Percentiles rank a stretch among this genome's conserved stretches.
Conservation (phyloP, 2,797 vertebrate species). For the Morus bassanus region DNA sequence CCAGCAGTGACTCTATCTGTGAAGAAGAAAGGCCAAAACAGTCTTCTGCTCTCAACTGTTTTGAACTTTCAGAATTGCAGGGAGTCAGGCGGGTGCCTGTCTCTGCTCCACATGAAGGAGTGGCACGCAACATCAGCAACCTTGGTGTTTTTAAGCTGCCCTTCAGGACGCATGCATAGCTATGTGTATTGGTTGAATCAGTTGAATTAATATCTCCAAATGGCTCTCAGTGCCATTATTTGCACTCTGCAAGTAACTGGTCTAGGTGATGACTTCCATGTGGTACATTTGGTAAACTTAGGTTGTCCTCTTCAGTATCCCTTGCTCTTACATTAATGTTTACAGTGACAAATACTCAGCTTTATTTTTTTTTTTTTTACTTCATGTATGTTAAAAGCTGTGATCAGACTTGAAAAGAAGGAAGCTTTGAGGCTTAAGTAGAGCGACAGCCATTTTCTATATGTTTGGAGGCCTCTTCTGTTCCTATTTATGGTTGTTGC, state of each 20-base stretch:
- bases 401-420: not conserved
- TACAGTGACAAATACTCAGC: not conserved
- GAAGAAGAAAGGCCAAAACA: not conserved
- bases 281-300: not conserved
- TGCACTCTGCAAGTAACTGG: not conserved
- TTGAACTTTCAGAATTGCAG: not conserved
- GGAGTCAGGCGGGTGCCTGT: too few species aligned
- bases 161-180: not conserved
- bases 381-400: not conserved
- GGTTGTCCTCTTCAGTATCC: not conserved
- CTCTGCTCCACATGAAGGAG: fast-evolving
- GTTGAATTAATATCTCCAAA: not conserved
- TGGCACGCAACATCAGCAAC: fast-evolving
- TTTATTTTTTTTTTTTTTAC: not conserved
- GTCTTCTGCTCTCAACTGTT: not conserved
- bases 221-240: not conserved
- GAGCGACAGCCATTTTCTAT: not conserved
- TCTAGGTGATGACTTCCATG: not conserved
- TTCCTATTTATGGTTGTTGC: fast-evolving
- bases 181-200: not conserved
- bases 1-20: not conserved
- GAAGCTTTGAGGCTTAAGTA: not conserved
- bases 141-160: not conserved
- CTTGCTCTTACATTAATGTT: not conserved
- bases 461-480: not conserved